Conservation (phyloP, 2,888 invertebrate species). For the Stegana nigrithorax region DNA sequence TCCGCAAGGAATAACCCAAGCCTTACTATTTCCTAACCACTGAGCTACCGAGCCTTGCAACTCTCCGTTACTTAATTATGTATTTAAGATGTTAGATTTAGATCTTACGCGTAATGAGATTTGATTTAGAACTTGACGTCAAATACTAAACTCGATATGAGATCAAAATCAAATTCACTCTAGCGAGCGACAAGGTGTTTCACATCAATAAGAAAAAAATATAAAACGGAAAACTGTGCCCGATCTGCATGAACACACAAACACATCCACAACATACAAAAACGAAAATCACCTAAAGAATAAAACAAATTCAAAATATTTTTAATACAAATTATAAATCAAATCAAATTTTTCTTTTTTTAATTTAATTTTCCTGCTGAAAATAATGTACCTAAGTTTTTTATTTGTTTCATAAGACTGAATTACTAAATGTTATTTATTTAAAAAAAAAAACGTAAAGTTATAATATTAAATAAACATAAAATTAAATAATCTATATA, state of each 20-base stretch:
- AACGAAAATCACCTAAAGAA: neutral
- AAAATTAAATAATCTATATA: conserved; percentile 44
- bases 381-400: conserved; percentile 56
- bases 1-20: too few species aligned
- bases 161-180: too few species aligned
- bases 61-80: too few species aligned
- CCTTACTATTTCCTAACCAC: too few species aligned
- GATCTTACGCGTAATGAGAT: too few species aligned
- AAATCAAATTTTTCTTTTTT: neutral
- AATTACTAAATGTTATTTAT: conserved; percentile 61
- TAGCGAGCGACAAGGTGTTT: neutral
- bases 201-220: neutral
- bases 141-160: too few species aligned
- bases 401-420: conserved; percentile 64
- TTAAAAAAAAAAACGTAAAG: conserved; percentile 45
- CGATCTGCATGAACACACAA: neutral
- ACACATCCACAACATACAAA: conserved; percentile 1
- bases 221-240: neutral
- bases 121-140: too few species aligned
- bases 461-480: conserved; percentile 33
- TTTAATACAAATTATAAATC: conserved; percentile 1
- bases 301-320: neutral
- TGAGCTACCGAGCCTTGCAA: too few species aligned
- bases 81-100: too few species aligned
- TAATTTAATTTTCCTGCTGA: conserved; percentile 34